Percentiles rank a stretch among this genome's conserved stretches.
phyloP scores from a whole-genome alignment of 30 jellyfish, hydroid and myxozoan species.

The Catostylus mosaicus region DNA sequence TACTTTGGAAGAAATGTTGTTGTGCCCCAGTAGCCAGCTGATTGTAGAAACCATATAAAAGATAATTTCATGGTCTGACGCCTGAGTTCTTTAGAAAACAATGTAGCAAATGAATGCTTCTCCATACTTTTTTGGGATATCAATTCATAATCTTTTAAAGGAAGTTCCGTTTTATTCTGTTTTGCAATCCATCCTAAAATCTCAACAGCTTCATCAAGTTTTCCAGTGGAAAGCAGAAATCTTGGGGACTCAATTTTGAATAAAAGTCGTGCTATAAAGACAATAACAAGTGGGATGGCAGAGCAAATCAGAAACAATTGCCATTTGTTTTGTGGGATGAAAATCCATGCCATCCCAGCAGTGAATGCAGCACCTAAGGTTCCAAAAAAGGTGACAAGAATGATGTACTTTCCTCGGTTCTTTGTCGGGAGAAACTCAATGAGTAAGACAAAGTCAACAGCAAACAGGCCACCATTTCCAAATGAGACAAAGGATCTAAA shows the following conservation, averaged over 20 bases:
- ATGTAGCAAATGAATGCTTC: background rate
- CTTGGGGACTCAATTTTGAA: slow-evolving; percentile 70
- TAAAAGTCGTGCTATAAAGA: slow-evolving; percentile 38
- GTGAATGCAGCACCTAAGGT: slow-evolving; percentile 66
- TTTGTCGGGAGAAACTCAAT: slow-evolving; percentile 63
- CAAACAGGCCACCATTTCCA: slow-evolving; percentile 62
- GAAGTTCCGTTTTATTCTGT: slow-evolving; percentile 16
- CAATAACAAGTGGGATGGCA: slow-evolving; percentile 35
- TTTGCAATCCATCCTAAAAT: slow-evolving; percentile 30
- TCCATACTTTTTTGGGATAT: background rate
- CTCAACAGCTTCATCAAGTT: slow-evolving; percentile 42
- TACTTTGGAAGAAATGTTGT: slow-evolving; percentile 61
- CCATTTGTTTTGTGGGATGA: slow-evolving; percentile 33
- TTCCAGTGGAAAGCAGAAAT: slow-evolving; percentile 54
- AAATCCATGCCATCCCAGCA: slow-evolving; percentile 82
- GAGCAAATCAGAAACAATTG: slow-evolving; percentile 34
- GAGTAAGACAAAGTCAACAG: slow-evolving; percentile 51
- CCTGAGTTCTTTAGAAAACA: slow-evolving; percentile 21
- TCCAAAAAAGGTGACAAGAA: slow-evolving; percentile 45
- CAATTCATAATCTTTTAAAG: slow-evolving; percentile 13
- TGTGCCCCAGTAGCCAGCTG: slow-evolving; percentile 78
- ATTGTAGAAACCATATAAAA: slow-evolving; percentile 54
- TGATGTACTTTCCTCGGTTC: slow-evolving; percentile 56
- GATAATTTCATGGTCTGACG: slow-evolving; percentile 43
- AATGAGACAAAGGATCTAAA: slow-evolving; percentile 54